Evolutionary conservation across 2,888 invertebrate species (phyloP).

Genomic region (Anagyrus pseudococci): DNA sequence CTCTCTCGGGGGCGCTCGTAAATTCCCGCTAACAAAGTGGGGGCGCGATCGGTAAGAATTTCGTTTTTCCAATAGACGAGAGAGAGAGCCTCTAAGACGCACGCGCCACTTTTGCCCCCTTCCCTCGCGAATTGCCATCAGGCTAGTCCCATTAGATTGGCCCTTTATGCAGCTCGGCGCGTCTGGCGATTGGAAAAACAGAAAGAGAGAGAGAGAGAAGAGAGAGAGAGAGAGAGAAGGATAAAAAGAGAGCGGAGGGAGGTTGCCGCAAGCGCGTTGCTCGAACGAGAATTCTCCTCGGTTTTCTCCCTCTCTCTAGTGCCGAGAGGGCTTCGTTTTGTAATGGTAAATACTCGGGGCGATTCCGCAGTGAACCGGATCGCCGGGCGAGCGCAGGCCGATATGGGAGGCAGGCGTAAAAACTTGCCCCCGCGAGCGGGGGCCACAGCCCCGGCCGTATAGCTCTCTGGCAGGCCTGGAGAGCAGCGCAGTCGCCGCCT

Average conservation of each 20-base stretch:
- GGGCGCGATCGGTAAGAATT: neutral
- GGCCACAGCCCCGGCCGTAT: no score
- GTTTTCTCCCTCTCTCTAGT: no score
- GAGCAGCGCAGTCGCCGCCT: no score
- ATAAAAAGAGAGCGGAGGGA: neutral
- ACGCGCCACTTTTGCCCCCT: neutral
- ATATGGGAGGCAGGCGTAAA: slow-evolving; percentile 12
- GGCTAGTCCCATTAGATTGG: neutral
- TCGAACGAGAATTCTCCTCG: no score
- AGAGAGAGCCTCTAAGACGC: no score
- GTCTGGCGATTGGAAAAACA: no score
- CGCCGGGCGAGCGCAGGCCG: neutral
- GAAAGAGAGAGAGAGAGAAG: no score
- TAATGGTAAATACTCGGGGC: slow-evolving; percentile 21
- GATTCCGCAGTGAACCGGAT: slow-evolving; percentile 28
- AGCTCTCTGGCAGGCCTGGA: no score
- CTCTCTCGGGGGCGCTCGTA: neutral
- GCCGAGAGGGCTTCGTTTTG: slow-evolving; percentile 17
- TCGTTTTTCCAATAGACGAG: neutral
- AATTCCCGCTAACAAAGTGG: no score
- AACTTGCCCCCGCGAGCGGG: slow-evolving; percentile 8
- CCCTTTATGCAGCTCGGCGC: no score
- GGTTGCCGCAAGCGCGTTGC: neutral
- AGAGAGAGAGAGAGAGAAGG: no score
- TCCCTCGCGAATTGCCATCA: no score